Percentiles rank a stretch among this genome's conserved stretches.
These are phyloP conservation scores for Ichneumoninae sp. DNA, from an alignment of 2,888 invertebrate genomes.

Conservation along the genomic window DNA sequence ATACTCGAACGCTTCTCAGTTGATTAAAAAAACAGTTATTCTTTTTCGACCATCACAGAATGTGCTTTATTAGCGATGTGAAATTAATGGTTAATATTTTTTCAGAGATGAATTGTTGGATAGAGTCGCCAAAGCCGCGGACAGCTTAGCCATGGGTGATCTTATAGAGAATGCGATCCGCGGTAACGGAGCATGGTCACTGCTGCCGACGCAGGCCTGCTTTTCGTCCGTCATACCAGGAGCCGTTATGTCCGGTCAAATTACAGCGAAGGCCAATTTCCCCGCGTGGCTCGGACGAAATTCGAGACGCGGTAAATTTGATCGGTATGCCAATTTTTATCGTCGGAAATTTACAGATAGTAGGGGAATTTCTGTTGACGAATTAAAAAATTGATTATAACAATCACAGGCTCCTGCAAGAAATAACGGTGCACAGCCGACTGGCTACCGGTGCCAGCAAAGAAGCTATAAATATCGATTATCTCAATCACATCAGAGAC, in stretches of 20 bases:
- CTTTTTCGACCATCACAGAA: neutral
- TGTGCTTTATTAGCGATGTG: neutral
- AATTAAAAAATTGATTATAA: constrained; percentile 1
- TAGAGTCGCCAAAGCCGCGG: constrained; percentile 92
- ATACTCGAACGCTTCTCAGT: neutral
- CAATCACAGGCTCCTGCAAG: constrained; percentile 77
- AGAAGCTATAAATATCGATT: constrained; percentile 94
- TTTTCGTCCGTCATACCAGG: constrained; percentile 97
- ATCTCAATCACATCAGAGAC: constrained; percentile 91
- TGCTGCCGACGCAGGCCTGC: constrained; percentile 95
- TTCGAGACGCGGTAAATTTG: constrained; percentile 92
- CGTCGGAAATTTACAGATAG: neutral
- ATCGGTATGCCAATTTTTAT: constrained; percentile 86
- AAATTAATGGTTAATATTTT: neutral
- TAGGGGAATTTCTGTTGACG: neutral
- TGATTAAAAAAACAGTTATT: neutral
- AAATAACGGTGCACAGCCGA: constrained; percentile 79
- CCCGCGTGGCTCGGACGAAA: constrained; percentile 99
- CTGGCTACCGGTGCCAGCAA: constrained; percentile 86
- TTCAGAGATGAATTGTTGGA: constrained; percentile 87
- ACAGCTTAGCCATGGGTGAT: constrained; percentile 94
- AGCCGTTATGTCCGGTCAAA: constrained; percentile 91
- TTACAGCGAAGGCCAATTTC: constrained; percentile 93
- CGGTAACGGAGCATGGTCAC: constrained; percentile 92
- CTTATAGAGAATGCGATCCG: constrained; percentile 93